Base-by-base conservation (phyloP, 1,140 invertebrate genomes). In the Magallana gigas region DNA sequence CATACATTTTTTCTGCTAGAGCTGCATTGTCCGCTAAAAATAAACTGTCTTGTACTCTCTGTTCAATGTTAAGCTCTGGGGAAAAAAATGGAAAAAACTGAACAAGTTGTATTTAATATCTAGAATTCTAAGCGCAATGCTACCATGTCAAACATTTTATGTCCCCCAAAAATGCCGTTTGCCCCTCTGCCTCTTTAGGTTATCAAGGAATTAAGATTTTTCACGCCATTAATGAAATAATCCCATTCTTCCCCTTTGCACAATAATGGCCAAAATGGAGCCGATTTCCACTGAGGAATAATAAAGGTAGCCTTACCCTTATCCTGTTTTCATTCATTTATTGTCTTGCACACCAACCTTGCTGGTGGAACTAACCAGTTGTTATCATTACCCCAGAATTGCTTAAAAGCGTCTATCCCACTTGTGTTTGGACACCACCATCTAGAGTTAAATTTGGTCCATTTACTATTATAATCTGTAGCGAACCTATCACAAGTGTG, bases 381-480 rank as follows among this genome's bases (percentile, higher is more conserved):
- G 1, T 16, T 83, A 5, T 64, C 87, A n/a, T 57, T 12, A 16
- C 48, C 36, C 64, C 81, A 76, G 57, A 29, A 71, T 56, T 84
- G 81, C 12, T 64, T n/a, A 58, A 88, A 88, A 16, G 81, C 62
- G 16, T 84, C 82, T 58, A 88, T 56, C 36, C 58, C 84, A 12
- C 68, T 57, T 3, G 84, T 83, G 8, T 76, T 81, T 80, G 76
- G 71, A 59, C 18, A 83, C 84, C 76, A 85, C 8, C 80, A 18
- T 48, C 36, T 85, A 11, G 84, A 85, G 58, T 85, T 88, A 36
- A 88, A 88, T 36, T 3, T 68, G 2, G 9, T 62, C 83, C 71
- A 85, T 62, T 88, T 81, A 8, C 23, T 60, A 76, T 85, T 88
- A 60, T 83, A 83, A 36, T 86, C 59, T 83, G 84, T 64, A n/a